Base-by-base conservation (phyloP, 1,140 invertebrate genomes). In the Tribolium castaneum region DNA sequence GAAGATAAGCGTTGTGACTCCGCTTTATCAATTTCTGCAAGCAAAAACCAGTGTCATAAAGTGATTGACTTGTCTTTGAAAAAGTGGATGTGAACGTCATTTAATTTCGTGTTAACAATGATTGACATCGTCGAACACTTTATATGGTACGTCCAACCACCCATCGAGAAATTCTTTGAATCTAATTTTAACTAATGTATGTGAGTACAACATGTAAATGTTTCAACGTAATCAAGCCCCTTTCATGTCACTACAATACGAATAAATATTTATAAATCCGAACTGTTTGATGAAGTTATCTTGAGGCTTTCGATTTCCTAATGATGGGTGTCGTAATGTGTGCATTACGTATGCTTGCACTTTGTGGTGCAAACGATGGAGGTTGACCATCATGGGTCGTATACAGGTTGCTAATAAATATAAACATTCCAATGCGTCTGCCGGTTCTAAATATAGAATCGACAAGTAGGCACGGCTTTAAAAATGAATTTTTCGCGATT, bases 381-480 rank as follows among this genome's bases (percentile, higher is more conserved):
- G 16, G 30, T 12, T 66, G 59, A 66, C 59, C 59, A 66, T 66
- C 56, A 62, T 54, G 19, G 56, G 9, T 54, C 54, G 54, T 35
- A 35, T 66, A 35, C 59, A 66, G 59, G 59, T 66, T 35, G 59
- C 12, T 22, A 66, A 66, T 66, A 66, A 66, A 66, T 59, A 59
- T 66, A 66, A 66, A 66, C 59, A 66, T 66, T 66, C 59, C 59
- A 14, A 35, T 35, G 30, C 59, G 59, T 66, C 59, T 66, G 59
- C 59, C 59, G 25, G 59, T 66, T 34, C 59, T 66, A 66, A 66
- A 66, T 66, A 66, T 66, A 66, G 59, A 34, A 66, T 14, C n/a
- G 1, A 66, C 30, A 34, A 35, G 59, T 13, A 34, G 25, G 25
- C 12, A 35, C 30, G 59, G 14, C 19, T 66, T 34, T 66, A 12